Evolutionary conservation across 2,113 vertebrate species (phyloP), one percentile per base, ranked within the genome.

Genomic region (Nycticryphes semicollaris): DNA sequence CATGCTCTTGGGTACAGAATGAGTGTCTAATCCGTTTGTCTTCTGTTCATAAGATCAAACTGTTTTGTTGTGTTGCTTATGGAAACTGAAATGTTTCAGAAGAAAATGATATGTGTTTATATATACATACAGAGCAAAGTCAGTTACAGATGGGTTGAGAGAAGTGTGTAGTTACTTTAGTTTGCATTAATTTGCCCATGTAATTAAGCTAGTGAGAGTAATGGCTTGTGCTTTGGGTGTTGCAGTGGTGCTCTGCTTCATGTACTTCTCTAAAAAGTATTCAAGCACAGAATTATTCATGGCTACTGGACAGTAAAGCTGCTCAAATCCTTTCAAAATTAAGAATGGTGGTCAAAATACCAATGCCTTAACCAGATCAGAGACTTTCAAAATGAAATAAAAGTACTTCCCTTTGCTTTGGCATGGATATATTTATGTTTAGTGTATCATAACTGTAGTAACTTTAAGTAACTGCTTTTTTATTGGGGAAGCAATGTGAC

Each of bases 251-350:
- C 63, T 92, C 59, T 80, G 43, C 74, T 90, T 83, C 31, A 1
- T 47, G 37, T 17, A 25, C 50, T 69, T 69, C 70, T 43, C 8
- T 43, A 64, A 70, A 62, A 86, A 81, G 25, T 75, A 10, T 56
- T 81, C 24, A 48, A 56, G 60, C 60, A 56, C 43, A 68, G 88
- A 92, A 74, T 95, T 93, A 75, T 94, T 95, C 33, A 35, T 63
- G 72, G 64, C 35, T 95, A 43, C 83, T 89, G 83, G 83, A 77
- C 82, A 64, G 64, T 31, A 95, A 60, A 96, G 59, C 82, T 94
- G 56, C 63, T 86, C 62, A 90, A 96, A 92, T 83, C 86, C 53
- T 70, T 96, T 89, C 69, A 72, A 76, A 96, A 87, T 95, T 77
- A 92, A 95, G 84, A 35, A 48, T 84, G 37, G 54, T 60, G 84